Evolutionary conservation across 1,140 invertebrate genomes (phyloP), one percentile per base, ranked within the genome.

Genomic region (Saccostrea glomerata): DNA sequence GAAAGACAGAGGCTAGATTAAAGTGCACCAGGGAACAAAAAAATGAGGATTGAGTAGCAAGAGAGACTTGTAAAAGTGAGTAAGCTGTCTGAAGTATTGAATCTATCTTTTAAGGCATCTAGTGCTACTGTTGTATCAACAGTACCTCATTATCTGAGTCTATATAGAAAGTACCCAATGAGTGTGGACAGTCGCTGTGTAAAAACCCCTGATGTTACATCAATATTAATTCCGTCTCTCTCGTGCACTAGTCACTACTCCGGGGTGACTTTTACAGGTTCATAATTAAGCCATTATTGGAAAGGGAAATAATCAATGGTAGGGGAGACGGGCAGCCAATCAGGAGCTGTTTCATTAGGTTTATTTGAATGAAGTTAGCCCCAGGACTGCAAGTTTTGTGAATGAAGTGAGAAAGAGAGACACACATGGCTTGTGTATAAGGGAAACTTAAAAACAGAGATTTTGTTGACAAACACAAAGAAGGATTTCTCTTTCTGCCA

Each of bases 281-380:
- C 30, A 77, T 77, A 77, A 77, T 77, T 77, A 77, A 77, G 70
- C 70, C 23, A 77, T 25, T 77, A 77, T 77, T 77, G 70, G 25
- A 77, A 77, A 47, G 70, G 23, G 70, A 25, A 30, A 25, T 77
- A 77, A 77, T 77, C 70, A 77, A 77, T 77, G 9, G 30, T 12
- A 77, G 70, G 70, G 70, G 23, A 30, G 30, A 25, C 23, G 2
- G 70, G 36, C 25, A 30, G 30, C 70, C 70, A 77, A 77, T 77
- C 70, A 30, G 25, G 25, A 30, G 30, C 25, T 77, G 70, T 13
- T 15, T 77, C 70, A 77, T 77, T 77, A 77, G 70, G 70, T 77
- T 77, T 77, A 77, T 77, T 77, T 77, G 70, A 77, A 77, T 77
- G 70, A 36, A 77, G 13, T 77, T 30, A 36, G 70, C 70, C 23